These are phyloP conservation scores for Pseudococcus jackbeardsleyi DNA, from an alignment of 2,888 invertebrate species.

Conservation along the genomic window DNA sequence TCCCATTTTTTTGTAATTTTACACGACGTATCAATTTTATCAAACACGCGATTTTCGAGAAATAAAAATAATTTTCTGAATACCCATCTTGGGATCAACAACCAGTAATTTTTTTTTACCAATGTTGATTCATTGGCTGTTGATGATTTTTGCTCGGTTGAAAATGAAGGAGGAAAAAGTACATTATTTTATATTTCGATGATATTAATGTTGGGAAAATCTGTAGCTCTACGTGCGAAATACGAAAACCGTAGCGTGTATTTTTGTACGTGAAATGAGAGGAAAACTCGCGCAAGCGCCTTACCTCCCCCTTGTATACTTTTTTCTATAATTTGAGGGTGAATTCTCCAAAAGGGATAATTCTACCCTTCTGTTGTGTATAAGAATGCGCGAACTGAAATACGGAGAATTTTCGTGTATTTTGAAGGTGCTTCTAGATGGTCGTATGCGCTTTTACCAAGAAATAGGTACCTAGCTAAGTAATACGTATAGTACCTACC, in stretches of 20 bases:
- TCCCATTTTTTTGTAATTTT: not conserved
- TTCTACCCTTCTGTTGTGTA: slow-evolving; percentile 49
- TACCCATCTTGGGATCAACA: not conserved
- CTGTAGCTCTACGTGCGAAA: slow-evolving; percentile 6
- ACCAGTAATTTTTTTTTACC: not conserved
- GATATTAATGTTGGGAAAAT: slow-evolving; percentile 22
- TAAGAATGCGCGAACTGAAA: slow-evolving; percentile 38
- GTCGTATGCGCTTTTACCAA: not conserved
- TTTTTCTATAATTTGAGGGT: slow-evolving; percentile 46
- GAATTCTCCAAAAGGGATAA: slow-evolving; percentile 52
- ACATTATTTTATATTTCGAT: not conserved
- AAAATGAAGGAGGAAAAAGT: not conserved
- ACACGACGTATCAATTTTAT: not conserved
- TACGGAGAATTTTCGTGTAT: slow-evolving; percentile 44
- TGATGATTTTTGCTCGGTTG: not conserved
- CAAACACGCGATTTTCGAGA: not conserved
- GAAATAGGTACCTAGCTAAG: slow-evolving; percentile 14
- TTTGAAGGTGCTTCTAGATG: not conserved
- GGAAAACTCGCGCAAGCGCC: slow-evolving; percentile 39
- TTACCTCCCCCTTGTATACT: not conserved
- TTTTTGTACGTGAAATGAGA: slow-evolving; percentile 31
- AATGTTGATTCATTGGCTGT: not conserved
- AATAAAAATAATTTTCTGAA: not conserved
- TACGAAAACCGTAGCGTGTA: slow-evolving; percentile 3
- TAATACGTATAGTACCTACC: too few relatives aligned